Evolutionary conservation across 2,113 vertebrate genomes (phyloP).

Genomic region (Catharus minimus): DNA sequence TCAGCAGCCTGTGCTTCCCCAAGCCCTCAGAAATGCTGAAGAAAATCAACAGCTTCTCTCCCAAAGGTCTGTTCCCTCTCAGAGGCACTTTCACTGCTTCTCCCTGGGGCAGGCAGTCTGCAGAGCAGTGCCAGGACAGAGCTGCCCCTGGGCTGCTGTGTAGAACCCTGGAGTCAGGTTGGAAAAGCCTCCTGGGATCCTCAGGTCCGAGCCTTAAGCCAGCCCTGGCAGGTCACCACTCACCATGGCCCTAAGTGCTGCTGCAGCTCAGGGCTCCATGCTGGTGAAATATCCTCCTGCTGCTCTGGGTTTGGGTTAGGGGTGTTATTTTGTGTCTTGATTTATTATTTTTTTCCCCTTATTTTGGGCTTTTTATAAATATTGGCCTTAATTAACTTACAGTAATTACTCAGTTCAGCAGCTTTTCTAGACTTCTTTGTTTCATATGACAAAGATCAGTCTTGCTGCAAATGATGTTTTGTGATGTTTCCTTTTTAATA

Average conservation of each 20-base stretch:
- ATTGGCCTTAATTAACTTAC: not conserved
- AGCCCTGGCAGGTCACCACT: not conserved
- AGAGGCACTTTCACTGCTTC: accelerated
- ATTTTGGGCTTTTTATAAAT: not conserved
- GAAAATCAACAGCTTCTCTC: accelerated
- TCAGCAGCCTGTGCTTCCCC: not conserved
- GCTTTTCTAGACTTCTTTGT: not conserved
- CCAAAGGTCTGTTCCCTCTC: accelerated
- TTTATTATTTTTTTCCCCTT: not conserved
- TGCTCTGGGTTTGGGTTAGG: not conserved
- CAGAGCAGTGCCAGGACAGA: not conserved
- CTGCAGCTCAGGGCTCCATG: accelerated
- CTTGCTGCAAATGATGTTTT: conserved; percentile 12
- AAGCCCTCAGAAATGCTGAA: accelerated
- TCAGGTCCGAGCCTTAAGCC: no score
- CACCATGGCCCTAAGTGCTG: accelerated
- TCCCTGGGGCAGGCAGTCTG: not conserved
- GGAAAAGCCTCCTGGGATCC: not conserved
- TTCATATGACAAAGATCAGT: conserved; percentile 8
- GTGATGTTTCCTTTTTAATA: conserved; percentile 19
- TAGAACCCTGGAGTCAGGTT: accelerated
- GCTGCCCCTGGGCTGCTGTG: not conserved
- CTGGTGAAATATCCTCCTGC: accelerated
- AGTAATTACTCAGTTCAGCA: not conserved
- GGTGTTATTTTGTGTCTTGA: not conserved